Base-by-base conservation (phyloP, 2,113 vertebrate species). In the Arothron firmamentum region DNA sequence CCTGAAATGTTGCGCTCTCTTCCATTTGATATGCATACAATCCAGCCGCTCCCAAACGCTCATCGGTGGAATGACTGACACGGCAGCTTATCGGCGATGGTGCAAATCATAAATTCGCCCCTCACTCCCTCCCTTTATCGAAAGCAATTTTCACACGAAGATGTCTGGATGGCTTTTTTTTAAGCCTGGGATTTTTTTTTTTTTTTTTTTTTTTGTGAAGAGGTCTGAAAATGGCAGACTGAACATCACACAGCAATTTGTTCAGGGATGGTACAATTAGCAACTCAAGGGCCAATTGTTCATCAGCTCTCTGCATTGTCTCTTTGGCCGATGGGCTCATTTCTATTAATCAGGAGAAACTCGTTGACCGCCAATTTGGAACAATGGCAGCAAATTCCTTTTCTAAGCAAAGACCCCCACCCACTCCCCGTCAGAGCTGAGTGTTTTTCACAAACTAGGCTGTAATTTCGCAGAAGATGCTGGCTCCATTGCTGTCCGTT, bases 381-480 rank as follows among this genome's bases (percentile, higher is more conserved):
- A 69, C 67, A 82, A 84, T 78, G 56, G 65, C 73, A 74, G 67
- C 55, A 65, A 60, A 71, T 65, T 81, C 38, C 19, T 42, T 61
- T 25, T 49, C 15, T 53, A 71, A 76, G 62, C 50, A 76, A 38
- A 76, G 60, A 20, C 38, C 18, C 53, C 60, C 34, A 11, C 34
- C 10, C 58, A 28, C 6, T 63, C 23, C 51, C 52, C 59, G 25
- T 77, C 42, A 79, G 63, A 80, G 59, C 52, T 69, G 67, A 56
- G 53, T 68, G 6, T 25, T 80, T 46, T 45, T 81, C 25, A 59
- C n/a, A 65, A 57, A 66, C 43, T 34, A 31, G 28, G 18, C 14
- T 58, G 16, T 6, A 0, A 56, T 62, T 49, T 49, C 14, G 49
- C 31, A 43, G 19, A 19, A 8, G 9, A 5, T 52, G 8, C 34